Percentiles rank a stretch among this genome's conserved stretches.
Conservation (phyloP, 2,797 vertebrate genomes). For the Lacerta agilis region DNA sequence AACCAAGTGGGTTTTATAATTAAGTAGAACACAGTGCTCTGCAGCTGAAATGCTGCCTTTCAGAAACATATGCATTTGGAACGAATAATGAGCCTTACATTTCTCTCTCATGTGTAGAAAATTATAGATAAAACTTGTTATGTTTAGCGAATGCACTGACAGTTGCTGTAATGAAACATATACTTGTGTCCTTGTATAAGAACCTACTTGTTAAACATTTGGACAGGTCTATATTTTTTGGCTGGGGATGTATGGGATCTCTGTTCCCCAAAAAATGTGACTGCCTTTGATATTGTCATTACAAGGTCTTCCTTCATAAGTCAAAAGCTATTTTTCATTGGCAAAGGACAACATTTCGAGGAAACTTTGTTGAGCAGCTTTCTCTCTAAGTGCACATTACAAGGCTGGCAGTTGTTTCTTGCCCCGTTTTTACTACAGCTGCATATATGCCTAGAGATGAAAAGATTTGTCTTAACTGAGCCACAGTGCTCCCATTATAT, state of each 20-base stretch:
- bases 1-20: not conserved
- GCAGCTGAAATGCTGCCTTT: conserved; percentile 14
- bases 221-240: conserved; percentile 30
- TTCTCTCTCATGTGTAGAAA: not conserved
- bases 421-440: conserved; percentile 15
- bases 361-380: not conserved
- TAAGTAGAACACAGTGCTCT: not conserved
- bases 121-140: not conserved
- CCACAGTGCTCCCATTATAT: conserved; percentile 7
- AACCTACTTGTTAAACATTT: conserved; percentile 34
- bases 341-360: conserved; percentile 17
- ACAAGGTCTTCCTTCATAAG: conserved; percentile 36
- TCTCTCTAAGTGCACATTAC: conserved; percentile 1
- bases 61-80: conserved; percentile 10
- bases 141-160: not conserved
- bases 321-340: conserved; percentile 25
- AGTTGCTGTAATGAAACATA: conserved; percentile 35
- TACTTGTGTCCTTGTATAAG: conserved; percentile 25
- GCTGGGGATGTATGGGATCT: not conserved
- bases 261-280: conserved; percentile 23
- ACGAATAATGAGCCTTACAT: conserved; percentile 21
- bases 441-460: not conserved
- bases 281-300: conserved; percentile 33
- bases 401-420: not conserved
- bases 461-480: not conserved